Base-by-base conservation (phyloP, 2,888 invertebrate species). In the Achlya flavicornis region DNA sequence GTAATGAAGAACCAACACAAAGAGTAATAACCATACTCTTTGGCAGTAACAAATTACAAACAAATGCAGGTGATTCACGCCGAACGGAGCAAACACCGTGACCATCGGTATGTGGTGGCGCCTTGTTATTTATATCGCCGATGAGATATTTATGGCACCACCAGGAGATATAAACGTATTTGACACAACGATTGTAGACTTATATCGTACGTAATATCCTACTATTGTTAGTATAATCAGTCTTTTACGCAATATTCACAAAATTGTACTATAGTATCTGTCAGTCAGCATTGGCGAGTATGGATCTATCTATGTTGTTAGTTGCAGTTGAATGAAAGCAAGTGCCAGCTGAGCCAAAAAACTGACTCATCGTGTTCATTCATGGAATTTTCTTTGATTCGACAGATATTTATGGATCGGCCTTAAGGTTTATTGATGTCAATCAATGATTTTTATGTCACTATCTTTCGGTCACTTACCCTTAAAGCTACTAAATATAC, bases 341-440 rank as follows among this genome's bases (percentile, higher is more conserved):
- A 73, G 65, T 73, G 76, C 73, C 73, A 79, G 73, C 73, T 73
- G 79, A 77, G 89, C 90, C 90, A 90, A 91, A 80, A 69, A 64
- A 75, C 75, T 91, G 87, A 91, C 77, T 89, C 89, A 90, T 83
- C 77, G 79, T 80, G 81, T 88, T 88, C 90, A 90, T 91, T 90
- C 87, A 91, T 73, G 74, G 79, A 80, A 84, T 80, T 71, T 69
- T 73, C 67, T 71, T 76, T 38, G 26, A 48, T 58, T 33, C n/a
- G 32, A 33, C 58, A n/a, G 19, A 41, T 26, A 19, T 35, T 57
- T 19, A 61, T 61, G n/a, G 58, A 5, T 48, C 7, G 11, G 4
- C 58, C 38, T 19, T 57, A 46, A 19, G 11, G 1, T 53, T 53
- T 8, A 53, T 53, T 26, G 26, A 26, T 26, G 26, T 26, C 26